A percentile compares a stretch with the other conserved stretches of the same genome.
phyloP scores from a whole-genome alignment of 2,797 vertebrate genomes.

The Loris lydekkerianus region DNA sequence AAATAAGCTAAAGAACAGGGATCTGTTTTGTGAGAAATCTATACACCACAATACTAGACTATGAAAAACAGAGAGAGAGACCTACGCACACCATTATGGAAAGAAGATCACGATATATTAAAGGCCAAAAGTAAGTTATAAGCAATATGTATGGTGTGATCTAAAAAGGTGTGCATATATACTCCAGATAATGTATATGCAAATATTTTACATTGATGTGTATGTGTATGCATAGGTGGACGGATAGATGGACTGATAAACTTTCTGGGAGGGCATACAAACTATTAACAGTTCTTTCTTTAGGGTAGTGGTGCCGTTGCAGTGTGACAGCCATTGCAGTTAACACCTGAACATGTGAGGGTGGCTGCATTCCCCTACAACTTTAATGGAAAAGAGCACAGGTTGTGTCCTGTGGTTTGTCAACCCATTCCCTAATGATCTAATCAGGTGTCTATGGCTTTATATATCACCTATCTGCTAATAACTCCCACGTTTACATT shows the following conservation, averaged over 20 bases:
- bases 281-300: no score
- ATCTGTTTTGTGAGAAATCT: not conserved
- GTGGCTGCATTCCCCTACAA: not conserved
- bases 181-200: not conserved
- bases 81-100: not conserved
- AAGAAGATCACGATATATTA: not conserved
- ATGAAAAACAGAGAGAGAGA: not conserved
- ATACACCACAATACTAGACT: not conserved
- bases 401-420: not conserved
- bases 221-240: not conserved
- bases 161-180: not conserved
- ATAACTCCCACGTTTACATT: not conserved
- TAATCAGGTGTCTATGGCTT: not conserved
- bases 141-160: not conserved
- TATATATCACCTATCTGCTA: not conserved
- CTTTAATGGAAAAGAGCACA: not conserved
- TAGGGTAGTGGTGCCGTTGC: fast-evolving
- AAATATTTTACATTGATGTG: not conserved
- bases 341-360: not conserved
- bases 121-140: not conserved
- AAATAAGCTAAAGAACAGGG: not conserved
- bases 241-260: not conserved
- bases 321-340: not conserved
- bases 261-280: not conserved
- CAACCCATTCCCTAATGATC: not conserved